phyloP scores from a whole-genome alignment of 2,113 vertebrate genomes.

The Tapirus terrestris region DNA sequence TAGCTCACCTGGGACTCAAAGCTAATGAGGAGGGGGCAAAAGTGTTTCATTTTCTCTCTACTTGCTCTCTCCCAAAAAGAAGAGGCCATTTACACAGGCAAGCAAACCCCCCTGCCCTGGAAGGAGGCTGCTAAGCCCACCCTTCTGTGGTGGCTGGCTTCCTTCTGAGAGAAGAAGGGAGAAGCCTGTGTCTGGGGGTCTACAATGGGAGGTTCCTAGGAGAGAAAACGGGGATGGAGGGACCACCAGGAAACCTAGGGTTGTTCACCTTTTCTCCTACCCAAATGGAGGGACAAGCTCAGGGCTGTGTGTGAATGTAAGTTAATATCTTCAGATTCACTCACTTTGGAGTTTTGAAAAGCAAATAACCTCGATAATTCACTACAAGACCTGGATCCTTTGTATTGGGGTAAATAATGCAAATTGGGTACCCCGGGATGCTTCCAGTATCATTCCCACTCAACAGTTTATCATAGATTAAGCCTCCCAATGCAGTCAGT shows the following conservation, averaged over 20 bases:
- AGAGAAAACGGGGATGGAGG: neutral
- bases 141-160: accelerated
- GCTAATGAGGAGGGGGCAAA: slow-evolving; percentile 41
- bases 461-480: too few species aligned
- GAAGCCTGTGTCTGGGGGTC: neutral
- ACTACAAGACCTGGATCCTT: neutral
- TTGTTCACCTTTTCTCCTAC: neutral
- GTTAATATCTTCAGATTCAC: neutral
- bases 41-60: slow-evolving; percentile 59
- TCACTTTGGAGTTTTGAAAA: neutral
- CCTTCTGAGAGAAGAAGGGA: neutral
- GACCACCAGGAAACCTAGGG: neutral
- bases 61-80: slow-evolving; percentile 46
- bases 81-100: slow-evolving; percentile 52
- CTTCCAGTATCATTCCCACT: neutral
- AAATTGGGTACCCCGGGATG: accelerated
- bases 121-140: neutral
- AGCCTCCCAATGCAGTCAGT: neutral
- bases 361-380: neutral
- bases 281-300: accelerated
- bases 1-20: slow-evolving; percentile 72
- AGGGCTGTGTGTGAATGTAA: neutral
- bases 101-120: slow-evolving; percentile 19
- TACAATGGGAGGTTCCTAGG: neutral
- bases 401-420: neutral